Base-by-base conservation (phyloP, 2,797 vertebrate species). In the Loris lydekkerianus region DNA sequence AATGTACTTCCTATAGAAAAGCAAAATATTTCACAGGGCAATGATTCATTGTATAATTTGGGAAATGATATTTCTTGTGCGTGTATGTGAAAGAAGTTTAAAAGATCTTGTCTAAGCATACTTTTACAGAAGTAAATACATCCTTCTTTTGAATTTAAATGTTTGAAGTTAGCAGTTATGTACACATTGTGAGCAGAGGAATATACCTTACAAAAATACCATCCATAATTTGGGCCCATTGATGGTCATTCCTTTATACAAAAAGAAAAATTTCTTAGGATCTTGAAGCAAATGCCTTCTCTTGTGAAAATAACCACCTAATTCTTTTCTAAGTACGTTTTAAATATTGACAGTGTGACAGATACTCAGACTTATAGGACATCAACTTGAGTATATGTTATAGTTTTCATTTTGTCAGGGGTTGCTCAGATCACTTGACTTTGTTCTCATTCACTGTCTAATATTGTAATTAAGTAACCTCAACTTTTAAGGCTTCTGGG, bases 1-100 rank as follows among this genome's bases (percentile, higher is more conserved):
- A 97, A 97, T 97, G 90, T 86, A 84, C 91, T 97, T 98, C 97
- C 94, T 94, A 95, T 86, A 97, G 88, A 92, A 98, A 98, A 96
- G 91, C 53, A 97, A 97, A 97, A 93, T 84, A 92, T 97, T 88
- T 95, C 95, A 93, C 40, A 78, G 46, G 84, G 86, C 93, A 95
- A 67, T 88, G 84, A 98, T 97, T 97, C 95, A 95, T 96, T 37
- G 0, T 92, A 75, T 94, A 97, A 93, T 97, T 98, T 94, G 83
- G 92, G 95, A 96, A 97, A 95, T 75, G 46, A 29, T 94, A 97
- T 97, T 97, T 89, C 96, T 89, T 94, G 89, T 95, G 91, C 96
- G 94, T 98, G 93, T 97, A 85, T 94, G 60, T 87, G 77, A 60
- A 87, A 96, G 61, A 93, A 43, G 20, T 67, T 96, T 80, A 81